Evolutionary conservation across 2,888 invertebrate genomes (phyloP).

Genomic region (Tetragonula carbonaria): DNA sequence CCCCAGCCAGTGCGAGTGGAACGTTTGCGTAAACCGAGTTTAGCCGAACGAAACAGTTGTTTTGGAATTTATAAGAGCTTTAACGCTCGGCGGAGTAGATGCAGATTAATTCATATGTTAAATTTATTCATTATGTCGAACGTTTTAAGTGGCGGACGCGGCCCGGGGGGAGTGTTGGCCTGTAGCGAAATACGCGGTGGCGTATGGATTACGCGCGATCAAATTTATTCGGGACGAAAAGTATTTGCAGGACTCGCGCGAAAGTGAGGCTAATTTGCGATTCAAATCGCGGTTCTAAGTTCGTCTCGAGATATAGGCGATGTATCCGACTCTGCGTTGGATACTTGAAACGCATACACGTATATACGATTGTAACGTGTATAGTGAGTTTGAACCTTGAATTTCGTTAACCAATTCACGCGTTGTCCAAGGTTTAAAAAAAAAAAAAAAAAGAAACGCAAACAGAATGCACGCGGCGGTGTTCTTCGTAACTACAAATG

Average conservation of each 20-base stretch:
- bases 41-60: conserved; percentile 24
- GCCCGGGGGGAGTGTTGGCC: not conserved
- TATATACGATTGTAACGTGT: too few species aligned
- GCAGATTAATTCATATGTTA: conserved; percentile 31
- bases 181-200: not conserved
- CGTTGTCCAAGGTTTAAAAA: too few species aligned
- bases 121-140: conserved; percentile 26
- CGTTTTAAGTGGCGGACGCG: not conserved
- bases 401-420: too few species aligned
- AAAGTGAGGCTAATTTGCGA: not conserved
- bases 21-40: conserved; percentile 24
- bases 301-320: not conserved
- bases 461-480: too few species aligned
- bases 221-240: conserved; percentile 6
- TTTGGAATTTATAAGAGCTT: conserved; percentile 30
- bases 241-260: not conserved
- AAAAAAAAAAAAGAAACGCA: too few species aligned
- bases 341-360: not conserved
- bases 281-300: conserved; percentile 1
- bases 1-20: not conserved
- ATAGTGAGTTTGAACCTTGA: too few species aligned
- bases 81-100: not conserved
- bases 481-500: too few species aligned
- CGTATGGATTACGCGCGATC: not conserved
- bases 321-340: not conserved